phyloP scores from a whole-genome alignment of 2,113 vertebrate species.

The Marcusenius ussheri region DNA sequence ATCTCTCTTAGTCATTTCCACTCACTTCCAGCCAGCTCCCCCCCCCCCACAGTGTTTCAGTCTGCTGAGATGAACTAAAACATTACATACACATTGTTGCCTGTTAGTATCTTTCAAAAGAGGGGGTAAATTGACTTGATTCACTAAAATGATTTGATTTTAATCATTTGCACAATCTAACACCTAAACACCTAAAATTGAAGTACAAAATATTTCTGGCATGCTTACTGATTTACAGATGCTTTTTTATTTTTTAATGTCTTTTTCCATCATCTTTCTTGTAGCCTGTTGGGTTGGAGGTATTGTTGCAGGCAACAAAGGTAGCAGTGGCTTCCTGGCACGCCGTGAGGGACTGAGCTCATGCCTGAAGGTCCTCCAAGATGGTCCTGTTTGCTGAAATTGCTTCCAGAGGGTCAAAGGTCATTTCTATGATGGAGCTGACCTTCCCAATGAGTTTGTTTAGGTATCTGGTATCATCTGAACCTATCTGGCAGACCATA shows the following conservation, averaged over 20 bases:
- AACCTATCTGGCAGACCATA: background rate
- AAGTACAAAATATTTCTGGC: background rate
- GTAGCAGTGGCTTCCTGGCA: background rate
- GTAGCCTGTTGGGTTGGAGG: background rate
- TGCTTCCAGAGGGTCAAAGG: background rate
- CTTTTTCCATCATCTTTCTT: background rate
- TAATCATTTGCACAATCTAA: background rate
- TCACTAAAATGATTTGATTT: background rate
- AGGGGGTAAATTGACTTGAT: background rate
- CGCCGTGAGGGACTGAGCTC: background rate
- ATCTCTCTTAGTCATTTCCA: constrained; percentile 54
- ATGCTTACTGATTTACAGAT: background rate
- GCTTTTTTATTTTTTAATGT: background rate
- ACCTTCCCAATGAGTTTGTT: background rate
- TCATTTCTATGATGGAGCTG: background rate
- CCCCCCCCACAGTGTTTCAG: constrained; percentile 42
- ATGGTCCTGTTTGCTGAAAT: background rate
- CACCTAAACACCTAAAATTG: background rate
- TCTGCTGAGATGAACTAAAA: constrained; percentile 36
- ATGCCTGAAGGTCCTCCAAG: background rate
- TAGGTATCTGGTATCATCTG: background rate
- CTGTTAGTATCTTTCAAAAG: constrained; percentile 32
- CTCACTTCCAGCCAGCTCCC: constrained; percentile 36
- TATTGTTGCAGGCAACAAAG: background rate
- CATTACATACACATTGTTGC: constrained; percentile 24